These are phyloP conservation scores for Margaritifera margaritifera DNA, from an alignment of 2,888 invertebrate genomes.

Conservation along the genomic window DNA sequence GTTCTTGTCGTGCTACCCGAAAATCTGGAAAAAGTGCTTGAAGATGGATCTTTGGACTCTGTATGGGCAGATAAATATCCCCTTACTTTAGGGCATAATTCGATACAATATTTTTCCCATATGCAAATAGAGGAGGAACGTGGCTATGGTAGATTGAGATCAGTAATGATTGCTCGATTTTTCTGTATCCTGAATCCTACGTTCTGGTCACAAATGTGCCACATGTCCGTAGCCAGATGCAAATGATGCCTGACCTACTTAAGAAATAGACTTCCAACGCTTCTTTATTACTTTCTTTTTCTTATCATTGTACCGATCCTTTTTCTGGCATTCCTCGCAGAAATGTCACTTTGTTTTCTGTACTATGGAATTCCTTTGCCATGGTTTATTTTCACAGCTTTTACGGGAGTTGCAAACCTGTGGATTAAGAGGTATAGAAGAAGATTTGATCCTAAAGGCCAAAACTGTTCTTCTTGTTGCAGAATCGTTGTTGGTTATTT, in stretches of 20 bases:
- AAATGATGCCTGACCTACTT: not conserved
- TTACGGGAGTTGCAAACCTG: not conserved
- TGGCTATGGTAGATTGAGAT: slow-evolving; percentile 12
- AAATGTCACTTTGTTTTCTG: slow-evolving; percentile 8
- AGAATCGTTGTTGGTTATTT: not conserved
- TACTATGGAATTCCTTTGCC: slow-evolving; percentile 17
- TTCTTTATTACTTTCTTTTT: not conserved
- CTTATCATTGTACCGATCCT: slow-evolving; percentile 10
- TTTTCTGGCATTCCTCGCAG: slow-evolving; percentile 7
- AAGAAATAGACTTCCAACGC: too few species aligned
- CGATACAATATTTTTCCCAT: slow-evolving; percentile 12
- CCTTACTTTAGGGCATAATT: slow-evolving; percentile 10
- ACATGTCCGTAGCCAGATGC: slow-evolving; percentile 3
- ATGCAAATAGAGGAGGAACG: slow-evolving; percentile 1
- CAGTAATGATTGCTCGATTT: slow-evolving; percentile 8
- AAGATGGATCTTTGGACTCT: not conserved
- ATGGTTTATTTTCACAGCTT: not conserved
- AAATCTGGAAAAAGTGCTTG: slow-evolving; percentile 9
- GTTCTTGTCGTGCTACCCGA: slow-evolving; percentile 19
- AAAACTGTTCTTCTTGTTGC: too few species aligned
- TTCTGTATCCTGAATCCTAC: slow-evolving; percentile 12
- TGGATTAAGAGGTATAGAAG: too few species aligned
- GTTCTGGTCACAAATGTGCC: slow-evolving; percentile 12
- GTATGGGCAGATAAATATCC: slow-evolving; percentile 3
- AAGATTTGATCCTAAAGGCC: too few species aligned